Evolutionary conservation across 2,888 invertebrate species (phyloP).

Genomic region (Lypha dubia): DNA sequence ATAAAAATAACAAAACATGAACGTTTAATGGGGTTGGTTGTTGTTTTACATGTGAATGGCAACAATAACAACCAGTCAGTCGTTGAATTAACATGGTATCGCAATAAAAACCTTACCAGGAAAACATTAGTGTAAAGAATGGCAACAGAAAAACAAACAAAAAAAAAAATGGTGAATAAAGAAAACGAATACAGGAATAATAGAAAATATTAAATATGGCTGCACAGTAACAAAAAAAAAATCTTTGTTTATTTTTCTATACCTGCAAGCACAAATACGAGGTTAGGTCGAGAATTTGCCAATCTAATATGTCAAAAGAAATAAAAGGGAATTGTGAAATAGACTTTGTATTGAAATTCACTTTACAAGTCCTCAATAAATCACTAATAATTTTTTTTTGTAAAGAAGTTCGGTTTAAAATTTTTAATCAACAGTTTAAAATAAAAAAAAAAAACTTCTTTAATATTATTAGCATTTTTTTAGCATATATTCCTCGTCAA

Average conservation of each 20-base stretch:
- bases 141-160: too few relatives aligned
- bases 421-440: too few relatives aligned
- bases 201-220: conserved; percentile 58
- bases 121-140: neutral
- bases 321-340: neutral
- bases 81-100: conserved; percentile 14
- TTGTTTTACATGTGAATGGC: conserved; percentile 19
- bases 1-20: neutral
- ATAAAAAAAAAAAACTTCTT: too few relatives aligned
- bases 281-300: neutral
- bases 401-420: too few relatives aligned
- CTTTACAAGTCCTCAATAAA: too few relatives aligned
- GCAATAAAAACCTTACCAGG: conserved; percentile 34
- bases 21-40: too few relatives aligned
- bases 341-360: too few relatives aligned
- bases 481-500: too few relatives aligned
- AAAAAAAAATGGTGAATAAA: conserved; percentile 59
- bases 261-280: neutral
- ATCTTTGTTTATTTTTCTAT: neutral
- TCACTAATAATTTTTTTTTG: too few relatives aligned
- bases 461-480: too few relatives aligned
- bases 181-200: neutral
- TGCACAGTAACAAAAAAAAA: neutral
- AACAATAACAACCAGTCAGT: conserved; percentile 55
- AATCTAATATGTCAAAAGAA: neutral